These are phyloP conservation scores for Jordanella pulchra DNA, from an alignment of 2,797 vertebrate genomes.

Conservation along the genomic window DNA sequence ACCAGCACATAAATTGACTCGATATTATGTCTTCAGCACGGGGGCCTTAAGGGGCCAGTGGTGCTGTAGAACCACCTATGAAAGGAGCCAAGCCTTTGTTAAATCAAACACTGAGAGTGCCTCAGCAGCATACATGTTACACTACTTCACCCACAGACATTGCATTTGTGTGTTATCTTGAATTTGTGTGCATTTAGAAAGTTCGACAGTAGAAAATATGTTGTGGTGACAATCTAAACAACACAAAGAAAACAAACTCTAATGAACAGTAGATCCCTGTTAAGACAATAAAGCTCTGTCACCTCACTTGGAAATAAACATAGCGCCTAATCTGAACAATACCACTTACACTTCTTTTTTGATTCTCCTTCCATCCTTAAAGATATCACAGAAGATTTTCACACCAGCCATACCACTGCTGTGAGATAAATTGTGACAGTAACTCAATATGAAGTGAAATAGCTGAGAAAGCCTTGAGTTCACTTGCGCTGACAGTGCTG, in stretches of 20 bases:
- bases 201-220: slow-evolving; percentile 31
- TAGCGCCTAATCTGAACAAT: slow-evolving; percentile 71
- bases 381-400: slow-evolving; percentile 80
- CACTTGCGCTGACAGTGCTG: slow-evolving; percentile 84
- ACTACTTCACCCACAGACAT: slow-evolving; percentile 22
- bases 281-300: slow-evolving; percentile 70
- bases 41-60: too few relatives aligned
- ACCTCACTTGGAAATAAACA: slow-evolving; percentile 61
- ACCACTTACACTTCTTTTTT: slow-evolving; percentile 72
- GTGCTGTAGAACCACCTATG: too few relatives aligned
- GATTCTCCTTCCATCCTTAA: slow-evolving; percentile 77
- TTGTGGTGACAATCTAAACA: slow-evolving; percentile 16
- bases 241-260: slow-evolving; percentile 19
- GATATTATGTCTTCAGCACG: too few relatives aligned
- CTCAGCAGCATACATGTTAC: slow-evolving; percentile 45
- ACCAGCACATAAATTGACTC: too few relatives aligned
- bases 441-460: slow-evolving; percentile 86
- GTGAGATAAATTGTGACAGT: slow-evolving; percentile 85
- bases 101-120: slow-evolving; percentile 51
- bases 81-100: slow-evolving; percentile 3
- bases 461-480: slow-evolving; percentile 82
- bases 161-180: slow-evolving; percentile 29
- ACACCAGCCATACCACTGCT: slow-evolving; percentile 72
- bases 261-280: slow-evolving; percentile 57
- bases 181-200: slow-evolving; percentile 39